Conservation (phyloP, 2,797 vertebrate species). For the Nannoperca obscura region DNA sequence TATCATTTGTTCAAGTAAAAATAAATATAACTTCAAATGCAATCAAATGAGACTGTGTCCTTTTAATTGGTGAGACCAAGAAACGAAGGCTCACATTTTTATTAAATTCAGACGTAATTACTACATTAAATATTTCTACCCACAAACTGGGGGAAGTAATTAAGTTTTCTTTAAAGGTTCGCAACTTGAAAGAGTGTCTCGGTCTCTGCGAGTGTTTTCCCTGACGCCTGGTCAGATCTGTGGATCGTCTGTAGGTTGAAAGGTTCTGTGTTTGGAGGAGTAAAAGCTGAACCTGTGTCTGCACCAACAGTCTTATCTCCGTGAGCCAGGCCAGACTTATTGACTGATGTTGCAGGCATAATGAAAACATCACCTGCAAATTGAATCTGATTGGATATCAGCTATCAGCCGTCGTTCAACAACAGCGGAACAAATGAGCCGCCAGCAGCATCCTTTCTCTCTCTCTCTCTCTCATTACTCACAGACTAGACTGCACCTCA, state of each 20-base stretch:
- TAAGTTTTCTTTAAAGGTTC: neutral
- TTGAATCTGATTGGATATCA: constrained; percentile 75
- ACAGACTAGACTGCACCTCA: constrained; percentile 43
- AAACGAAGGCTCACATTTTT: neutral
- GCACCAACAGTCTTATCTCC: constrained; percentile 26
- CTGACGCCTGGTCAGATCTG: constrained; percentile 8
- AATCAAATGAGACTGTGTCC: neutral
- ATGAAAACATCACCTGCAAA: constrained; percentile 73
- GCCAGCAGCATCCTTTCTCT: constrained; percentile 25
- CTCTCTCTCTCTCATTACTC: constrained; percentile 45
- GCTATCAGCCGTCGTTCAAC: constrained; percentile 62
- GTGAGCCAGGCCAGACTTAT: constrained; percentile 49
- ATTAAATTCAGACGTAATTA: neutral
- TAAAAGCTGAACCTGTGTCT: constrained; percentile 33
- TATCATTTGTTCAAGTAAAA: constrained; percentile 4
- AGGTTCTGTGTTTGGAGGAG: constrained; percentile 1
- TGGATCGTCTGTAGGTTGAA: neutral
- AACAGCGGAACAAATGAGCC: constrained; percentile 57
- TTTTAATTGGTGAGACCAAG: constrained; percentile 2
- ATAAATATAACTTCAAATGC: neutral
- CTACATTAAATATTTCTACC: neutral
- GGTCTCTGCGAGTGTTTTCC: neutral
- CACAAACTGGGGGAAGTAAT: neutral
- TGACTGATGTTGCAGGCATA: constrained; percentile 67
- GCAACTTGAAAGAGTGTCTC: neutral